Percentiles rank a stretch among this genome's conserved stretches.
Conservation (phyloP, 2,797 vertebrate species). For the Sebastolobus alascanus region DNA sequence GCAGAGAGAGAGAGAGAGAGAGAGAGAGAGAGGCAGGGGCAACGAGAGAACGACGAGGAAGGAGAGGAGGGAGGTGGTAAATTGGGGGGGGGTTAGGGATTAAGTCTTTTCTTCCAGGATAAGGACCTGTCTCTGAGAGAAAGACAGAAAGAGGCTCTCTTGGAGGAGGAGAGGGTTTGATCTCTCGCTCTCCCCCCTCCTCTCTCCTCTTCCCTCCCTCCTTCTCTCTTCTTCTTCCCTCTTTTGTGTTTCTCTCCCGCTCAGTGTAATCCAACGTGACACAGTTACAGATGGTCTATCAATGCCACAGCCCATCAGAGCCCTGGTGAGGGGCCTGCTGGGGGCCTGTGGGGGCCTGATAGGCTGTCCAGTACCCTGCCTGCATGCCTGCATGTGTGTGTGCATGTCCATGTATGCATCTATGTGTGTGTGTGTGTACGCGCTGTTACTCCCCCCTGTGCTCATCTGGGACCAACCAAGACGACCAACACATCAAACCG, state of each 20-base stretch:
- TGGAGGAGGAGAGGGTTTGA: conserved; percentile 83
- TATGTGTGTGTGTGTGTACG: not conserved
- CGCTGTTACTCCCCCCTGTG: conserved; percentile 5
- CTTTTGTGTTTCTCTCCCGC: conserved; percentile 74
- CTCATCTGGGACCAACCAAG: conserved; percentile 61
- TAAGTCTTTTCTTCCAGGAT: conserved; percentile 79
- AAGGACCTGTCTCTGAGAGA: conserved; percentile 79
- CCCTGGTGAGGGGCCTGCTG: conserved; percentile 79
- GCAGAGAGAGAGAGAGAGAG: conserved; percentile 40
- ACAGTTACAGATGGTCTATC: conserved; percentile 91
- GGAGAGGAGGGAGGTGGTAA: conserved; percentile 50
- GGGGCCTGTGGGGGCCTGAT: conserved; percentile 77
- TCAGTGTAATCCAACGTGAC: conserved; percentile 89
- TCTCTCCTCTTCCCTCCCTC: conserved; percentile 62
- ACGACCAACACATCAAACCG: conserved; percentile 48
- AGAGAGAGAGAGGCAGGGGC: conserved; percentile 12
- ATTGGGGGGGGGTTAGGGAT: conserved; percentile 73
- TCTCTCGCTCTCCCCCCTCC: conserved; percentile 60
- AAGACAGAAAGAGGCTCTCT: conserved; percentile 70
- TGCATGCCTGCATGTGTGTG: conserved; percentile 34
- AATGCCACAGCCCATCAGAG: conserved; percentile 87
- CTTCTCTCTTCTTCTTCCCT: conserved; percentile 62
- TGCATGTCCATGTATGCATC: conserved; percentile 6
- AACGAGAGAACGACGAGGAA: conserved; percentile 17
- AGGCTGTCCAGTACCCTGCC: conserved; percentile 75